Evolutionary conservation across 1,140 invertebrate genomes (phyloP).

Genomic region (Rhagoletis zephyria): DNA sequence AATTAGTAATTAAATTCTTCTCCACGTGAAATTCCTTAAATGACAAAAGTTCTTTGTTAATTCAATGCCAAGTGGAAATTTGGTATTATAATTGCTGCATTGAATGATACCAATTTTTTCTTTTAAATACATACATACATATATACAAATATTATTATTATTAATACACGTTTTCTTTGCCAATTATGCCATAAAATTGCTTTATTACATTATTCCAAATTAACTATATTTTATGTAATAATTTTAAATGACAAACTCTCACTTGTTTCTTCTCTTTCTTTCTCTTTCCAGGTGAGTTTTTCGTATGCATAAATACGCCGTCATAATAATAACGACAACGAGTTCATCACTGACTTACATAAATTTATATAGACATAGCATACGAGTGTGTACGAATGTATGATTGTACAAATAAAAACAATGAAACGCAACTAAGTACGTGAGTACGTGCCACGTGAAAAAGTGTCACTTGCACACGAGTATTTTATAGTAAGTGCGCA

Average conservation of each 20-base stretch:
- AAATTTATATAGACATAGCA: background rate
- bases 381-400: background rate
- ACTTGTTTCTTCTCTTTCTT: slow-evolving; percentile 16
- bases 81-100: too few relatives aligned
- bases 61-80: too few relatives aligned
- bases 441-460: slow-evolving; percentile 16
- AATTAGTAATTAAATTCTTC: too few relatives aligned
- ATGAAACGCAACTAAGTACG: background rate
- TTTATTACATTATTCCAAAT: slow-evolving; percentile 7
- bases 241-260: slow-evolving; percentile 42
- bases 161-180: background rate
- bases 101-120: too few relatives aligned
- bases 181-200: background rate
- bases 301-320: slow-evolving; percentile 13
- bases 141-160: background rate
- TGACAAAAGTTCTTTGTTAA: too few relatives aligned
- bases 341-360: slow-evolving; percentile 1
- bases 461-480: background rate
- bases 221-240: slow-evolving; percentile 6
- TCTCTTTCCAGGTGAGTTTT: slow-evolving; percentile 50
- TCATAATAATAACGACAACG: slow-evolving; percentile 2
- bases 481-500: background rate
- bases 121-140: too few relatives aligned
- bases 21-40: too few relatives aligned
- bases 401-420: background rate